Percentiles rank a stretch among this genome's conserved stretches.
Evolutionary conservation across 2,113 vertebrate species (phyloP).

Genomic region (Origma solitaria): DNA sequence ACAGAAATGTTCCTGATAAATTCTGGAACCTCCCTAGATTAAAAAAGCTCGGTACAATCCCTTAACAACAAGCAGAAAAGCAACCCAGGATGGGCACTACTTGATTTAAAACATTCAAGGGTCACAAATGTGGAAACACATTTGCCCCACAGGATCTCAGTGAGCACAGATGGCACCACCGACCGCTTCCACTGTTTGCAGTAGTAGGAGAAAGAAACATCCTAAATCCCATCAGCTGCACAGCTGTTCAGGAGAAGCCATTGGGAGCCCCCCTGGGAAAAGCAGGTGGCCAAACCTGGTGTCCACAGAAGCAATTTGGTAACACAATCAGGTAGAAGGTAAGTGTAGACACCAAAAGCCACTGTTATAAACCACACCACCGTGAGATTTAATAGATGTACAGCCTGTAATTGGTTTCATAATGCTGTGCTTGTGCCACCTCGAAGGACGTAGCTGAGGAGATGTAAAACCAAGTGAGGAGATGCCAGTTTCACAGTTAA

Average conservation of each 20-base stretch:
- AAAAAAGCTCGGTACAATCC: neutral
- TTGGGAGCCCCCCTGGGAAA: neutral
- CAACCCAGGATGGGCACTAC: neutral
- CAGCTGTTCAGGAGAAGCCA: neutral
- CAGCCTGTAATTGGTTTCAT: neutral
- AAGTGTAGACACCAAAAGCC: neutral
- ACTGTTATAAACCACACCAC: accelerated
- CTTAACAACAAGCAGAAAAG: neutral
- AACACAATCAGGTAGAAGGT: neutral
- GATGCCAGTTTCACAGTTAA: constrained; percentile 14
- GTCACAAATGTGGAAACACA: neutral
- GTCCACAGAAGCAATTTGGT: neutral
- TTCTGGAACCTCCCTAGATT: neutral
- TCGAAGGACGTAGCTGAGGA: neutral
- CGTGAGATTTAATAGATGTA: neutral
- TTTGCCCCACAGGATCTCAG: neutral
- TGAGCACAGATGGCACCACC: neutral
- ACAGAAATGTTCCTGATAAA: neutral
- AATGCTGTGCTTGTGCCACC: neutral
- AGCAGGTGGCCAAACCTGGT: neutral
- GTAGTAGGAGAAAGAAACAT: neutral
- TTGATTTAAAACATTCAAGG: neutral
- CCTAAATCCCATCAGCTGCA: neutral
- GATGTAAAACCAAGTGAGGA: neutral
- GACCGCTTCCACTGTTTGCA: neutral